These are phyloP conservation scores for Neosalanx taihuensis DNA, from an alignment of 2,797 vertebrate genomes.

Conservation along the genomic window DNA sequence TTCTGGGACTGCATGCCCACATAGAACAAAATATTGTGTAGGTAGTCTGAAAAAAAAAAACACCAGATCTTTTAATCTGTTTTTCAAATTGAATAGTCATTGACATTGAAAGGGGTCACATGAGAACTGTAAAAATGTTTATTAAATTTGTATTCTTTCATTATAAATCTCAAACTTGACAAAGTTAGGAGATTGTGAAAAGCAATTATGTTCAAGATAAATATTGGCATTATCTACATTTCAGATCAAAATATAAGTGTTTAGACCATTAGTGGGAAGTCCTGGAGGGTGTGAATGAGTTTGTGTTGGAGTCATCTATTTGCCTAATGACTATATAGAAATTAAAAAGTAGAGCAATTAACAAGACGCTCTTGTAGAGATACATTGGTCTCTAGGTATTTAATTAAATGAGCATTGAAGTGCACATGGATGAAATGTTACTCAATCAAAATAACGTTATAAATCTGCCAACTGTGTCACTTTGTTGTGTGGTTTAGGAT, in stretches of 20 bases:
- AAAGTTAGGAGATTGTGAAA: conserved; percentile 9
- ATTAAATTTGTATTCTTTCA: neutral
- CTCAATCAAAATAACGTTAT: no score
- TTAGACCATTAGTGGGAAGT: neutral
- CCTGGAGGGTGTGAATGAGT: neutral
- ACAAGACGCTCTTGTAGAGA: neutral
- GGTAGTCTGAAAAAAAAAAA: conserved; percentile 33
- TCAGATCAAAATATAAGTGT: conserved; percentile 9
- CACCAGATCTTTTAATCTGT: conserved; percentile 21
- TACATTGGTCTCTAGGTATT: no score
- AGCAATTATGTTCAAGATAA: conserved; percentile 4
- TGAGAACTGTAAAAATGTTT: conserved; percentile 6
- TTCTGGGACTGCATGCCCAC: conserved; percentile 86
- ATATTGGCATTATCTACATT: conserved; percentile 5
- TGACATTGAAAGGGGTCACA: conserved; percentile 15
- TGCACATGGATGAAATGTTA: no score
- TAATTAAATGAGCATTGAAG: no score
- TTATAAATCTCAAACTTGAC: neutral
- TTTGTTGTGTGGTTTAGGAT: neutral
- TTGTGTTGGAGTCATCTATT: neutral
- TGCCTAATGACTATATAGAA: neutral
- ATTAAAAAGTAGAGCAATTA: neutral
- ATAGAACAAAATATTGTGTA: conserved; percentile 52
- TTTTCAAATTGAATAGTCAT: conserved; percentile 29
- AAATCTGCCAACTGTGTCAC: neutral